Evolutionary conservation across 1,140 invertebrate species (phyloP), one percentile per base, ranked within the genome.

Genomic region (Brachionus koreanus): DNA sequence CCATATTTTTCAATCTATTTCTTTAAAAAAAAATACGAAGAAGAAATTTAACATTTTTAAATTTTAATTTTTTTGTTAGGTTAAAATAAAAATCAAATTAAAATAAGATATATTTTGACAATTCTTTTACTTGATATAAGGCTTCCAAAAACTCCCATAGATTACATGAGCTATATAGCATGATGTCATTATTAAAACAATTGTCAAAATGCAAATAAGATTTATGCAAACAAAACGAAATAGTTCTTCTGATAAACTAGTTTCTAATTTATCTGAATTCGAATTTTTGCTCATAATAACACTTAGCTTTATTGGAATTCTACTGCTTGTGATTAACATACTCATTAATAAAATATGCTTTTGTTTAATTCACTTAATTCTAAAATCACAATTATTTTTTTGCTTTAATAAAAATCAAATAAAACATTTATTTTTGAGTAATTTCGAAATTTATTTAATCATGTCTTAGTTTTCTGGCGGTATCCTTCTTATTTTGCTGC

Each of bases 131-230:
- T 25, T 46, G 3, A 74, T 49, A 43, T 19, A 74, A 25, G 69
- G 69, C 1, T 74, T 74, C 42, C 37, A 46, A 19, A 46, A 0
- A 12, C 16, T 25, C 0, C 19, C 43, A 46, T 74, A 74, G 25
- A 74, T 1, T 23, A 74, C 69, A 74, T 74, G 69, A 16, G 42
- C 37, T 25, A 74, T 25, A 74, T 74, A 74, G 43, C 69, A 74
- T 25, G 42, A 25, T 35, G 69, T 74, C 39, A 74, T 43, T 49
- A 74, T 23, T 46, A 74, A 25, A 13, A 74, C 46, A 25, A 74
- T 74, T 74, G 39, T 74, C 9, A 74, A 5, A 10, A 74, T 25
- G 29, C 39, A 43, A 13, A 74, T 46, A 12, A 74, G n/a, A 49
- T 74, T 74, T 3, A 74, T 74, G 13, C 12, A 46, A 46, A 74